Conservation (phyloP, 1,140 invertebrate genomes). For the Tetramorium parvispinum region DNA sequence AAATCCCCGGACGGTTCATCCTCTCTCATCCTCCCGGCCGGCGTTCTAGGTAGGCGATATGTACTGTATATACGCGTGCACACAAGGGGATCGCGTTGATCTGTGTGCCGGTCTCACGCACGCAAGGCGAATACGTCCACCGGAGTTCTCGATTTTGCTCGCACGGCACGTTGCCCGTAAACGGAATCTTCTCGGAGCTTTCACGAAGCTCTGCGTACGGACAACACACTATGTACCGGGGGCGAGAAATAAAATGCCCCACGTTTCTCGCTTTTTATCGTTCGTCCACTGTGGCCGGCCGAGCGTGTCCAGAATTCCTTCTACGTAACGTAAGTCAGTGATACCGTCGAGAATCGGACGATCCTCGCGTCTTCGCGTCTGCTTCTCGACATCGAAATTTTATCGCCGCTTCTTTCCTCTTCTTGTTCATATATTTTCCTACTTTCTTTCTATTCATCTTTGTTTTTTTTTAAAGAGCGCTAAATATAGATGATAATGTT, state of each 20-base stretch:
- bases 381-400: conserved; percentile 52
- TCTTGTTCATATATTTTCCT: background rate
- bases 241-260: conserved; percentile 72
- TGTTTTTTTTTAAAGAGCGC: background rate
- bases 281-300: conserved; percentile 70
- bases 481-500: background rate
- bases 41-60: conserved; percentile 31
- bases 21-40: conserved; percentile 19
- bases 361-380: conserved; percentile 45
- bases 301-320: conserved; percentile 74
- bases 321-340: conserved; percentile 65
- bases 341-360: conserved; percentile 63
- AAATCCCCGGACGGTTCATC: conserved; percentile 57
- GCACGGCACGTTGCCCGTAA: conserved; percentile 74
- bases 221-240: conserved; percentile 56
- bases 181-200: conserved; percentile 74
- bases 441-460: background rate
- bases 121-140: conserved; percentile 70
- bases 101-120: conserved; percentile 61
- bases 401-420: background rate
- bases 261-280: conserved; percentile 73
- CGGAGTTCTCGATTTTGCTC: conserved; percentile 70
- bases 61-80: background rate
- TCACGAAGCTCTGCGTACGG: conserved; percentile 71
- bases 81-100: conserved; percentile 42